phyloP scores from a whole-genome alignment of 2,113 vertebrate genomes.

The Deroptyus accipitrinus region DNA sequence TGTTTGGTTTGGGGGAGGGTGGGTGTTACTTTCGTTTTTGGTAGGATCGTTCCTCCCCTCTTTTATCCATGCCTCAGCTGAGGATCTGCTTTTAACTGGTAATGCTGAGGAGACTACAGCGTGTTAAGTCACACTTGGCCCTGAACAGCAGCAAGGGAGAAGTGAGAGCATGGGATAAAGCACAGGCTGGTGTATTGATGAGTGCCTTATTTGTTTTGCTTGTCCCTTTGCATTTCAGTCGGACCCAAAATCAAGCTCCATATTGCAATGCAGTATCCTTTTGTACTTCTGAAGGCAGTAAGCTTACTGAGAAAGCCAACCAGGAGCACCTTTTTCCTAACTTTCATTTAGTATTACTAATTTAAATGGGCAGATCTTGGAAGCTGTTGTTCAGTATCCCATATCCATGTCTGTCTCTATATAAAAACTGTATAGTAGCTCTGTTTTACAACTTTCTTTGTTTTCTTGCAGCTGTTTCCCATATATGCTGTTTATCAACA shows the following conservation, averaged over 20 bases:
- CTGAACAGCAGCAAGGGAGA: not conserved
- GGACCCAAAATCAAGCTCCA: not conserved
- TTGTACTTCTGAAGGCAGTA: not conserved
- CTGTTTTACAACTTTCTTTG: not conserved
- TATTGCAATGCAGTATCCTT: fast-evolving
- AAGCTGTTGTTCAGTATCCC: not conserved
- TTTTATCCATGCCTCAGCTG: not conserved
- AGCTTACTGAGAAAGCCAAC: not conserved
- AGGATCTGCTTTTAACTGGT: not conserved
- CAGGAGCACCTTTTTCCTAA: not conserved
- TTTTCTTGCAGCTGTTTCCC: not conserved
- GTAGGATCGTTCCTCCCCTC: not conserved
- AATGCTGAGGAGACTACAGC: not conserved
- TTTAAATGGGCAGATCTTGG: not conserved
- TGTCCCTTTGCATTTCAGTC: not conserved
- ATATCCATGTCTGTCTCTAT: not conserved
- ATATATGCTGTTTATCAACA: not conserved
- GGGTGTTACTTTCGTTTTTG: not conserved
- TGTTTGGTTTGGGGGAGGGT: not conserved
- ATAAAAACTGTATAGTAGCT: not conserved
- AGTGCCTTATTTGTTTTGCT: not conserved
- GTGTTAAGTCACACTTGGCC: not conserved
- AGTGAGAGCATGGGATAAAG: not conserved
- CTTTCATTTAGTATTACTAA: not conserved
- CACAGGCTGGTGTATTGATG: not conserved